Evolutionary conservation across 2,888 invertebrate genomes (phyloP), one percentile per base, ranked within the genome.

Genomic region (Cotesia congregata): DNA sequence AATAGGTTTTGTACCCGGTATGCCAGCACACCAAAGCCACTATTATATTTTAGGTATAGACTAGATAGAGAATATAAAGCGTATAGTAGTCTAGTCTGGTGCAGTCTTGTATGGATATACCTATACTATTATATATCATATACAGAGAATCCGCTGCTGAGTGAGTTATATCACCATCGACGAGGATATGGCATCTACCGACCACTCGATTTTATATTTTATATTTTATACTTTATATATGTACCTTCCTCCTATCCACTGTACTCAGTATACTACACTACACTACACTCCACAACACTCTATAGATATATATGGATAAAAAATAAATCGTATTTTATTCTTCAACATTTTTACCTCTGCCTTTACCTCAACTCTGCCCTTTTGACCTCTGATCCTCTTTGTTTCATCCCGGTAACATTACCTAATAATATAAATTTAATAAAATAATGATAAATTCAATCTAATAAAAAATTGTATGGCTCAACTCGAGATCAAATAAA

Each of bases 321-420:
- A 50, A 12, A 50, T 50, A 50, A 50, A 50, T 50, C 50, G 50
- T 50, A 50, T 50, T 50, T 50, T 50, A 50, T 50, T 50, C 50
- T 50, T 7, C 50, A 50, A 12, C 50, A 12, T 50, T 12, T 50
- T 12, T 50, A 50, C 50, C 50, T 50, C 50, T 50, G 50, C 9
- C 7, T 50, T 7, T 50, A 50, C 50, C 9, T 50, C 50, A 50
- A 50, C 50, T 50, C 12, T 50, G 12, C 50, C 7, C 50, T 50
- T 50, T 50, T 50, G 50, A 50, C 50, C 50, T 50, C 50, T 50
- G 50, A 50, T 50, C 50, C 50, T 50, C 50, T 50, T 50, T 50
- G 50, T 50, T 50, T 50, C 50, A 50, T 50, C 50, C 50, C 50
- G 12, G 9, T 2, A 50, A 50, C 7, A 50, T 50, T 50, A 50